Evolutionary conservation across 2,797 vertebrate genomes (phyloP).

Genomic region (Sarcophilus harrisii): DNA sequence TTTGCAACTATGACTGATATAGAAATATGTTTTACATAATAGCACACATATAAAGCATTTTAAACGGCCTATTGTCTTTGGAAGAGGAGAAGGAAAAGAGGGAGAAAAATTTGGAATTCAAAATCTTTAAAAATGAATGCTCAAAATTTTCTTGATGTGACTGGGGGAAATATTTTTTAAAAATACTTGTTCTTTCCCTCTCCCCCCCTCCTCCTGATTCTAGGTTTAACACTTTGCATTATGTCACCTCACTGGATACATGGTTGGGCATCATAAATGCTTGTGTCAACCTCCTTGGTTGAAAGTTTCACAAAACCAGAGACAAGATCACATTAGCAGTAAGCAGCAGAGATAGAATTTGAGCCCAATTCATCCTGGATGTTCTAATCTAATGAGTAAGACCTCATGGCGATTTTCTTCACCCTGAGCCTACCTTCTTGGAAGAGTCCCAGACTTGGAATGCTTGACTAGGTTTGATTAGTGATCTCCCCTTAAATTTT

Average conservation of each 20-base stretch:
- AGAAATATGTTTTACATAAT: too few species aligned
- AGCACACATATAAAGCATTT: too few species aligned
- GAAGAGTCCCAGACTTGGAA: neutral
- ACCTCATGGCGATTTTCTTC: neutral
- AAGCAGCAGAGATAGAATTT: neutral
- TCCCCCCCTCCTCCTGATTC: neutral
- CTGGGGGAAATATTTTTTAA: too few species aligned
- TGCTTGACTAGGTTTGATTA: neutral
- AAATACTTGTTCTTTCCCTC: neutral
- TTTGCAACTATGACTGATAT: too few species aligned
- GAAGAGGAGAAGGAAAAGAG: too few species aligned
- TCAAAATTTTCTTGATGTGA: too few species aligned
- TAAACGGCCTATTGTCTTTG: too few species aligned
- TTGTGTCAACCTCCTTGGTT: neutral
- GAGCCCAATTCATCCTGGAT: neutral
- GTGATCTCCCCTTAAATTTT: neutral
- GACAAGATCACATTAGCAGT: neutral
- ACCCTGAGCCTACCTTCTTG: neutral
- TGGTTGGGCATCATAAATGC: neutral
- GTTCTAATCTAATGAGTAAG: neutral
- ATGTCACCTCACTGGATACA: neutral
- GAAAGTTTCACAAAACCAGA: neutral
- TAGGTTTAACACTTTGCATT: neutral
- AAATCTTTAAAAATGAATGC: too few species aligned
- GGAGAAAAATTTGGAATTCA: too few species aligned